phyloP scores from a whole-genome alignment of 1,140 invertebrate genomes.

The Saccostrea glomerata region DNA sequence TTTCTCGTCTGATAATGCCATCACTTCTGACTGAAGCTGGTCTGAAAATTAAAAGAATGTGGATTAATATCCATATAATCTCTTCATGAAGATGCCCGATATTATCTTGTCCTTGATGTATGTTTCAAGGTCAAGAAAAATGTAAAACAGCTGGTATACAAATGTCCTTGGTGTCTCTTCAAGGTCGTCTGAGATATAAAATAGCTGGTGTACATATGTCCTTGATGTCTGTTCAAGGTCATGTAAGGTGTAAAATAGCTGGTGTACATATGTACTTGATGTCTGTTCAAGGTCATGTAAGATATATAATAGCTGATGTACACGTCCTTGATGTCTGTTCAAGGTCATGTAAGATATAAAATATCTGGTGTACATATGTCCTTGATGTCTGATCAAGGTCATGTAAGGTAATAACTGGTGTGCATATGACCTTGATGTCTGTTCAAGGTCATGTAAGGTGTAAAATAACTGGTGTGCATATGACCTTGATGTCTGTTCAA shows the following conservation, averaged over 20 bases:
- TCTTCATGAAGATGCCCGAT: too few relatives aligned
- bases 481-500: too few relatives aligned
- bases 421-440: too few relatives aligned
- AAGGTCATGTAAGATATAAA: not conserved
- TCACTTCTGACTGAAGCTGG: slow-evolving; percentile 73
- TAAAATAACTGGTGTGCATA: not conserved
- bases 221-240: not conserved
- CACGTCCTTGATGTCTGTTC: too few relatives aligned
- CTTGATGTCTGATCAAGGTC: not conserved
- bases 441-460: not conserved
- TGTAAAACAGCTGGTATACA: not conserved
- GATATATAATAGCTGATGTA: too few relatives aligned
- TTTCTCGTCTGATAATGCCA: slow-evolving; percentile 75
- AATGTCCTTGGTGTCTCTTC: too few relatives aligned
- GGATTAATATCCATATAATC: too few relatives aligned
- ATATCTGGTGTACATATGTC: not conserved
- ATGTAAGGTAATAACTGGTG: not conserved
- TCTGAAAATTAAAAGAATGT: slow-evolving; percentile 60
- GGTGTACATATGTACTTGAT: too few relatives aligned
- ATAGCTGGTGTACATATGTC: not conserved
- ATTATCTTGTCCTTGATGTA: too few relatives aligned
- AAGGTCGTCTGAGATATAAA: not conserved
- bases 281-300: too few relatives aligned
- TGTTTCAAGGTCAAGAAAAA: not conserved
- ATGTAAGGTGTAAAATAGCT: not conserved